Base-by-base conservation (phyloP, 2,797 vertebrate genomes). In the Chromis chromis region DNA sequence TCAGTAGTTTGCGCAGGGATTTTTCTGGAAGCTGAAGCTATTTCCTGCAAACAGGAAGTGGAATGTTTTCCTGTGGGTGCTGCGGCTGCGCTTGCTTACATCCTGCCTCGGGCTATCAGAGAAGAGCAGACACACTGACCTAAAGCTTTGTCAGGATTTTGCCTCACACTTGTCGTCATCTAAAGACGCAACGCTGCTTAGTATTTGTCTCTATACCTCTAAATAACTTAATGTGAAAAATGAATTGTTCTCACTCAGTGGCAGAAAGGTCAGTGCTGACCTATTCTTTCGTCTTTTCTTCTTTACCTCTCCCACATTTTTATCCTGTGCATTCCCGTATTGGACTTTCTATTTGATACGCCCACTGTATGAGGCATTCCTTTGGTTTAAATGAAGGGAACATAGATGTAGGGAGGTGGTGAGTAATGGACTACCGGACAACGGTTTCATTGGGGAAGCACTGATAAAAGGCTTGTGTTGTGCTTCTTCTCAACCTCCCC, bases 31-130 rank as follows among this genome's bases (percentile, higher is more conserved):
- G 78, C 73, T 76, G 62, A 57, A 82, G 85, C 72, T 76, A 86
- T 92, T 90, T 92, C 85, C 89, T 84, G 83, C 89, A 92, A 93
- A 93, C 93, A 95, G 94, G 94, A 95, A 94, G 90, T 84, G 72
- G 80, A 81, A 82, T 86, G 88, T 87, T 91, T 93, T 94, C 93
- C 93, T 94, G 92, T 94, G 92, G 84, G 90, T 83, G 83, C 80
- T 83, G 89, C 74, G 85, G 76, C 83, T 74, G 83, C 85, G 89
- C 77, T 90, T 86, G 81, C 84, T 84, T 84, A 85, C 85, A 88
- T 95, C 93, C 94, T 94, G 93, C 92, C 84, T 84, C 39, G 39
- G 79, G 77, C 87, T 92, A 92, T 94, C 89, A 88, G 82, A 79
- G 78, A 78, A 71, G 70, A 85, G 79, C 89, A 91, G 89, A 70